Percentiles rank a stretch among this genome's conserved stretches.
phyloP scores from a whole-genome alignment of 2,888 invertebrate genomes.

The Sepioteuthis lessoniana region DNA sequence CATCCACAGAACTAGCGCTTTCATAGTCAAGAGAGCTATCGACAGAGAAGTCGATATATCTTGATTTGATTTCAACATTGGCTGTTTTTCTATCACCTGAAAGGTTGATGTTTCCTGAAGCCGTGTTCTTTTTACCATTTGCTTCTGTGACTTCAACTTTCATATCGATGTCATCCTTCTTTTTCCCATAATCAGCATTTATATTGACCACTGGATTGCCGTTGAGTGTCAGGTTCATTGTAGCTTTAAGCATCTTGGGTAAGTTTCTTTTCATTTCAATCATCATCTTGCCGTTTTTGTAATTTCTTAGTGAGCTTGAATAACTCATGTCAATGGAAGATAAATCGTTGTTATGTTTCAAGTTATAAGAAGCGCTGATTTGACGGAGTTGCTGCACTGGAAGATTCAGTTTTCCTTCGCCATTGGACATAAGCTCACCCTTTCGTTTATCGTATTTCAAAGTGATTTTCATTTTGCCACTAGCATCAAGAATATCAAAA shows the following conservation, averaged over 20 bases:
- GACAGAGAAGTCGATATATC: not conserved
- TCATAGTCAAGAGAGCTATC: not conserved
- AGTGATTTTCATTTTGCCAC: not conserved
- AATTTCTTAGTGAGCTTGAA: not conserved
- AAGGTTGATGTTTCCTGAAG: not conserved
- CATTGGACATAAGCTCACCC: not conserved
- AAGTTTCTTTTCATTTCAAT: not conserved
- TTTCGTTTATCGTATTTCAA: not conserved
- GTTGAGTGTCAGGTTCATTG: not conserved
- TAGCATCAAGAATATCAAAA: not conserved
- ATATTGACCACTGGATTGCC: not conserved
- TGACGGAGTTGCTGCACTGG: not conserved
- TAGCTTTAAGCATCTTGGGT: not conserved
- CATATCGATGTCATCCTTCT: not conserved
- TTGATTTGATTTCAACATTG: not conserved
- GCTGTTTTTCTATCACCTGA: slow-evolving; percentile 35
- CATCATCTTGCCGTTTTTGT: not conserved
- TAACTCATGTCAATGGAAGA: not conserved
- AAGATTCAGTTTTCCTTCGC: not conserved
- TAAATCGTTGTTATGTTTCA: not conserved
- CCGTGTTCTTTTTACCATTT: not conserved
- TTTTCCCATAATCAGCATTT: not conserved
- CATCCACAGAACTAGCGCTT: not conserved
- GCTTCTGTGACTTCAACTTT: not conserved
- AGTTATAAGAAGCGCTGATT: not conserved